phyloP scores from a whole-genome alignment of 2,113 vertebrate genomes.

The Hypocryptadius cinnamomeus region DNA sequence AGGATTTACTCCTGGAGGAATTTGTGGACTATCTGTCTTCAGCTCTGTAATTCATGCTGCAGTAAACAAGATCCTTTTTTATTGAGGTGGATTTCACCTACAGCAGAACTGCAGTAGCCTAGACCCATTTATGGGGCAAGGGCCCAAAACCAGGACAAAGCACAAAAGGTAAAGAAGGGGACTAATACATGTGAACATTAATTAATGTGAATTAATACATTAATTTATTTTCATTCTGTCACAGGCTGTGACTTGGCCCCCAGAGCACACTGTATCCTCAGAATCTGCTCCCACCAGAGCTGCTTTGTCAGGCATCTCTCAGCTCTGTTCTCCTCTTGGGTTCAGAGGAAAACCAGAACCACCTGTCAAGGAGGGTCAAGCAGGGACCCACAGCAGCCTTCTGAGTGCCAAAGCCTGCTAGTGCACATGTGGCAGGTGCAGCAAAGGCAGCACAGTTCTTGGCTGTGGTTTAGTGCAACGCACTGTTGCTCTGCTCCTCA shows the following conservation, averaged over 20 bases:
- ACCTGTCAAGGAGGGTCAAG: background rate
- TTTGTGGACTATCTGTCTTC: background rate
- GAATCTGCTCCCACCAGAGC: conserved; percentile 29
- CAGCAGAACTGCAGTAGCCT: background rate
- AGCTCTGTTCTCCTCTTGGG: background rate
- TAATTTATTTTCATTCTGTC: conserved; percentile 71
- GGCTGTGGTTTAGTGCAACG: conserved; percentile 54
- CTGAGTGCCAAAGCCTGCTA: background rate
- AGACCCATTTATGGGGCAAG: background rate
- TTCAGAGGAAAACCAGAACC: conserved; percentile 3
- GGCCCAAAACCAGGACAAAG: background rate
- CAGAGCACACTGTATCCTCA: conserved; percentile 1
- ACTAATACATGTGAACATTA: conserved; percentile 57
- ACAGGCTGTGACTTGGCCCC: background rate
- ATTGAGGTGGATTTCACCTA: background rate
- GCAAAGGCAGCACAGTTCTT: background rate
- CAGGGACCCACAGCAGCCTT: background rate
- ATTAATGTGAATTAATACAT: conserved; percentile 63
- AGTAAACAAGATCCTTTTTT: background rate
- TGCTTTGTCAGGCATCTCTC: background rate
- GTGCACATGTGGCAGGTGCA: background rate
- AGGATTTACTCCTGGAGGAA: background rate
- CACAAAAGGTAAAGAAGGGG: conserved; percentile 11
- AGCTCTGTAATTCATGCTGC: background rate
- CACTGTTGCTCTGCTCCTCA: conserved; percentile 70